Percentiles rank a stretch among this genome's conserved stretches.
phyloP scores from a whole-genome alignment of 1,140 invertebrate genomes.

The Apolygus lucorum region DNA sequence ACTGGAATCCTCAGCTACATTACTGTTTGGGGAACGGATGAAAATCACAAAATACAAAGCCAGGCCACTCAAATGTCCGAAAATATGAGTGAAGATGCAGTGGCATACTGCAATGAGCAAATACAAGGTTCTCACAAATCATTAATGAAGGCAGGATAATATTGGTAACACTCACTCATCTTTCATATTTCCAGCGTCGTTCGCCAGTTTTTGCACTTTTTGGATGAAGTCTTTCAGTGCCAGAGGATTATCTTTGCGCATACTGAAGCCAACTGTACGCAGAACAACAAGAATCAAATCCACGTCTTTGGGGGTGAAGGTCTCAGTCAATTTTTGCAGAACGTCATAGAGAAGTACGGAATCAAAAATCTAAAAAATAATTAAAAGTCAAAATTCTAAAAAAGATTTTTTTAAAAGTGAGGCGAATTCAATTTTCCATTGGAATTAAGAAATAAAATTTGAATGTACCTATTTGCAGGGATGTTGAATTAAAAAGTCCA shows the following conservation, averaged over 20 bases:
- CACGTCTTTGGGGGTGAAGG: constrained; percentile 71
- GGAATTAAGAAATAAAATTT: too few relatives aligned
- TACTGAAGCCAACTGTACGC: constrained; percentile 56
- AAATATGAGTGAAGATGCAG: neutral
- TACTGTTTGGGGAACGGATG: too few relatives aligned
- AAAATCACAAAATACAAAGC: too few relatives aligned
- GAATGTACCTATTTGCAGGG: too few relatives aligned
- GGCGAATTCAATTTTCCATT: too few relatives aligned
- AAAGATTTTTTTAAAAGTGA: too few relatives aligned
- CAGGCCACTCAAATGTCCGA: neutral
- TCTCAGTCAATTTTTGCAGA: constrained; percentile 51
- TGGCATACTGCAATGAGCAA: neutral
- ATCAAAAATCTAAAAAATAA: constrained; percentile 54
- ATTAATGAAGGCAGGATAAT: neutral
- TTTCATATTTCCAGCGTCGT: constrained; percentile 29
- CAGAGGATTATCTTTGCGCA: constrained; percentile 80
- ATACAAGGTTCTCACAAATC: neutral
- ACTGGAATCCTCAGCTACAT: too few relatives aligned
- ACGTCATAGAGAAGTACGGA: constrained; percentile 65
- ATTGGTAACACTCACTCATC: constrained; percentile 40
- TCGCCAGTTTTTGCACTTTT: constrained; percentile 50
- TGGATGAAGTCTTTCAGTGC: constrained; percentile 74
- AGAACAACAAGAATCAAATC: constrained; percentile 76
- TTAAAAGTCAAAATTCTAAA: neutral
- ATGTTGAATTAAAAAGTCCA: too few relatives aligned